Evolutionary conservation across 1,140 invertebrate species (phyloP).

Genomic region (Hestina assimilis): DNA sequence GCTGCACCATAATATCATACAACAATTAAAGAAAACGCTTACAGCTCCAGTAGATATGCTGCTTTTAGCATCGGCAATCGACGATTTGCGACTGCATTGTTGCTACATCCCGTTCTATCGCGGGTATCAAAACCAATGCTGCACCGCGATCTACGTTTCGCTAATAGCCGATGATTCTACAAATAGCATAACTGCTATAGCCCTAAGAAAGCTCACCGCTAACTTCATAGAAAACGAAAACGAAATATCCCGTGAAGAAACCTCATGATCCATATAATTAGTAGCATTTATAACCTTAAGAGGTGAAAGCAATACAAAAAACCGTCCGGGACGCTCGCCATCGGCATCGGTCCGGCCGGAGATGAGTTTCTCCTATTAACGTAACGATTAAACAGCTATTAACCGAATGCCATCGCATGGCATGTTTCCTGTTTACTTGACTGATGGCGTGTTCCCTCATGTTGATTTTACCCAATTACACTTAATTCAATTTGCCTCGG

Average conservation of each 20-base stretch:
- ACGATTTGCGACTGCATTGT: no score
- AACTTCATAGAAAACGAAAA: not conserved
- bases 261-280: constrained; percentile 18
- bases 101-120: no score
- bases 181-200: no score
- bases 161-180: no score
- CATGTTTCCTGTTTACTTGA: constrained; percentile 59
- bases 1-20: no score
- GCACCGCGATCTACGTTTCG: no score
- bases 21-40: no score
- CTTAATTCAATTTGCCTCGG: constrained; percentile 22
- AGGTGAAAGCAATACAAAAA: constrained; percentile 50
- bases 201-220: not conserved
- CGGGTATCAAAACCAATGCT: no score
- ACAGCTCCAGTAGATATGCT: no score
- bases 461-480: constrained; percentile 27
- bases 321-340: constrained; percentile 36
- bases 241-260: not conserved
- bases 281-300: constrained; percentile 26
- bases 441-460: constrained; percentile 31
- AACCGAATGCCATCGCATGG: constrained; percentile 49
- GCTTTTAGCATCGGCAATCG: no score
- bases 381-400: constrained; percentile 63
- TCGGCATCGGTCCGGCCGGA: constrained; percentile 37
- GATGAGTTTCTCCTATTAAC: constrained; percentile 67